phyloP scores from a whole-genome alignment of 23 tunicate genomes.

The Botrylloides violaceus region DNA sequence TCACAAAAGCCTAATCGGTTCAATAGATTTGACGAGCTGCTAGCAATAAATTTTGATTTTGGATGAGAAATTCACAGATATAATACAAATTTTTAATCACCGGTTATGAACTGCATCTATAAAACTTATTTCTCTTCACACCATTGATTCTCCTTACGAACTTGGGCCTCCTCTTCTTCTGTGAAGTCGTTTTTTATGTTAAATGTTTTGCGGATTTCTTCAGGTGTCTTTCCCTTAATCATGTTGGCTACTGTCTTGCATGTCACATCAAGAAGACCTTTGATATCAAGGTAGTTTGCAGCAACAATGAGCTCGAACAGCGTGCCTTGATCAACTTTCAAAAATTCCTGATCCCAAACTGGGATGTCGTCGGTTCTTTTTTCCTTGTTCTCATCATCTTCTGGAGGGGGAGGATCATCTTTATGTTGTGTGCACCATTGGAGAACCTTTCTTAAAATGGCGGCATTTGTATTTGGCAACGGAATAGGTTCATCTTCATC shows the following conservation, averaged over 20 bases:
- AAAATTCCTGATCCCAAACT: slow-evolving; percentile 98
- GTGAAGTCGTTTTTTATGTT: slow-evolving; percentile 99
- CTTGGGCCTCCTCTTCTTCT: slow-evolving; percentile 96
- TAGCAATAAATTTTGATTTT: not conserved
- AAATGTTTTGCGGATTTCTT: slow-evolving; percentile 97
- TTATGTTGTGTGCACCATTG: slow-evolving; percentile 97
- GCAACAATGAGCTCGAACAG: slow-evolving; percentile 89
- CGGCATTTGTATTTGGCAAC: slow-evolving; percentile 70
- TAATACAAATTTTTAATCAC: not conserved
- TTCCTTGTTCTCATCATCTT: slow-evolving; percentile 94
- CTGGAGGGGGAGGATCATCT: slow-evolving; percentile 96
- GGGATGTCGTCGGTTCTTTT: slow-evolving; percentile 97
- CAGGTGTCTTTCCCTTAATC: slow-evolving; percentile 98
- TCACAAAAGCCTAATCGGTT: not conserved
- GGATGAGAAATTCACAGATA: not conserved
- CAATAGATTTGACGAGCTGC: not conserved
- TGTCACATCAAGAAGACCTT: slow-evolving; percentile 84
- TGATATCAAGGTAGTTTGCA: slow-evolving; percentile 94
- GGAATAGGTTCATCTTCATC: slow-evolving; percentile 91
- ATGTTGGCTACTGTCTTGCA: slow-evolving; percentile 99
- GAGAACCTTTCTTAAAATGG: slow-evolving; percentile 87
- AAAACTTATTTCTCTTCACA: slow-evolving; percentile 76
- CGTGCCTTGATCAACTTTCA: slow-evolving; percentile 99
- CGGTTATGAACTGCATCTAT: not conserved
- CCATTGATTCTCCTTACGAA: slow-evolving; percentile 94